Evolutionary conservation across 2,888 invertebrate genomes (phyloP).

Genomic region (Nomada goodeniana): DNA sequence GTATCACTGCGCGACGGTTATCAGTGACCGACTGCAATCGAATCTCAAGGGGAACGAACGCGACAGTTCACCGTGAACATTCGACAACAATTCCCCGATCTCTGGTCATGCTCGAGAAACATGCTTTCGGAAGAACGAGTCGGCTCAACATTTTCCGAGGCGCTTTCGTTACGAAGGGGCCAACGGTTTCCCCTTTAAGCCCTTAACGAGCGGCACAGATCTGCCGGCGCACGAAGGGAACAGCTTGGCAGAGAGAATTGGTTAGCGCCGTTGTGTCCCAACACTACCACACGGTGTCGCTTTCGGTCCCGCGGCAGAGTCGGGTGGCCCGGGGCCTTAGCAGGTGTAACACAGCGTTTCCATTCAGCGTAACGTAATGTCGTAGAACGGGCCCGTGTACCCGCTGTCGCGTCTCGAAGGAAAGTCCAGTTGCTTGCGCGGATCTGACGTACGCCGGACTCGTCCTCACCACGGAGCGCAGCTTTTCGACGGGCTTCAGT

Average conservation of each 20-base stretch:
- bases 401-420: slow-evolving; percentile 1
- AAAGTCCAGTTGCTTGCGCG: not conserved
- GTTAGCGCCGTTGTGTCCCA: slow-evolving; percentile 42
- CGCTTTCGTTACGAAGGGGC: not conserved
- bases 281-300: slow-evolving; percentile 69
- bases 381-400: slow-evolving; percentile 23
- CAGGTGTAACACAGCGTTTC: slow-evolving; percentile 70
- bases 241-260: not conserved
- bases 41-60: not conserved
- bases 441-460: not conserved
- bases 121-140: too few relatives aligned
- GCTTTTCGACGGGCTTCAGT: not conserved
- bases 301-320: slow-evolving; percentile 64
- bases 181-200: not conserved
- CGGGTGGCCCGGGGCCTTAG: slow-evolving; percentile 63
- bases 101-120: too few relatives aligned
- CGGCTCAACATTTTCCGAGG: not conserved
- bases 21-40: too few relatives aligned
- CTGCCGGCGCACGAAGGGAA: slow-evolving; percentile 4
- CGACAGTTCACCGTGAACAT: not conserved
- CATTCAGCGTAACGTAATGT: slow-evolving; percentile 63
- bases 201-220: slow-evolving; percentile 8
- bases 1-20: too few relatives aligned
- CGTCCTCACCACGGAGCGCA: not conserved
- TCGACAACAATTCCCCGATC: too few relatives aligned